These are phyloP conservation scores for Coremacera marginata DNA, from an alignment of 2,888 invertebrate genomes.

Conservation along the genomic window DNA sequence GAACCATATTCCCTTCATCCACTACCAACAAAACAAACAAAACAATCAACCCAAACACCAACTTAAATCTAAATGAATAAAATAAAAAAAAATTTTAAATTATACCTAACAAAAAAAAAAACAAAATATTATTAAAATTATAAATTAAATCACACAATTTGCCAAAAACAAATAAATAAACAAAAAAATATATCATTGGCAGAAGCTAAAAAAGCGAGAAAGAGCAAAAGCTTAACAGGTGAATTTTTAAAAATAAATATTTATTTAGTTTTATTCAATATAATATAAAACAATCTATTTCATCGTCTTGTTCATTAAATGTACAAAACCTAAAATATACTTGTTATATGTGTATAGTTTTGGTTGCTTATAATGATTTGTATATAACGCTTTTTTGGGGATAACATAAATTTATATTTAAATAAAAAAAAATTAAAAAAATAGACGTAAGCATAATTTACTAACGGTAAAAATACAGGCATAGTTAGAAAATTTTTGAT, in stretches of 20 bases:
- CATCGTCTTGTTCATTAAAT: constrained; percentile 31
- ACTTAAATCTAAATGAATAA: constrained; percentile 42
- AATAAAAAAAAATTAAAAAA: too few species aligned
- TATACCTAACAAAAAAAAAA: constrained; percentile 18
- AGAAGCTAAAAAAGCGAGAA: constrained; percentile 97
- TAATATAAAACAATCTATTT: constrained; percentile 35
- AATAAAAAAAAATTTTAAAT: constrained; percentile 24
- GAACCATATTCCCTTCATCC: constrained; percentile 30
- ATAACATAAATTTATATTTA: too few species aligned
- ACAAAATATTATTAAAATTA: background rate
- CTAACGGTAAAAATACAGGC: too few species aligned
- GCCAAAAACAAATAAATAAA: constrained; percentile 27
- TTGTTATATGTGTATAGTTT: constrained; percentile 31
- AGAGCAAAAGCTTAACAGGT: constrained; percentile 93
- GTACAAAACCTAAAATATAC: constrained; percentile 18
- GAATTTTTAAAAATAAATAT: constrained; percentile 69
- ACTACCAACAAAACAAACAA: constrained; percentile 27
- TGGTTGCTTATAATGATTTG: constrained; percentile 9
- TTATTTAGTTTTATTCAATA: constrained; percentile 44
- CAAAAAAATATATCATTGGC: constrained; percentile 63
- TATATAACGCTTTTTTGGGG: too few species aligned
- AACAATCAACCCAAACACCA: constrained; percentile 43
- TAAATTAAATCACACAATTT: background rate
- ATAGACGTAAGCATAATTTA: too few species aligned
- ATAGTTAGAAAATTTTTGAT: too few species aligned